A percentile compares a stretch with the other conserved stretches of the same genome.
Conservation (phyloP, 2,888 invertebrate species). For the Metopia argyrocephala region DNA sequence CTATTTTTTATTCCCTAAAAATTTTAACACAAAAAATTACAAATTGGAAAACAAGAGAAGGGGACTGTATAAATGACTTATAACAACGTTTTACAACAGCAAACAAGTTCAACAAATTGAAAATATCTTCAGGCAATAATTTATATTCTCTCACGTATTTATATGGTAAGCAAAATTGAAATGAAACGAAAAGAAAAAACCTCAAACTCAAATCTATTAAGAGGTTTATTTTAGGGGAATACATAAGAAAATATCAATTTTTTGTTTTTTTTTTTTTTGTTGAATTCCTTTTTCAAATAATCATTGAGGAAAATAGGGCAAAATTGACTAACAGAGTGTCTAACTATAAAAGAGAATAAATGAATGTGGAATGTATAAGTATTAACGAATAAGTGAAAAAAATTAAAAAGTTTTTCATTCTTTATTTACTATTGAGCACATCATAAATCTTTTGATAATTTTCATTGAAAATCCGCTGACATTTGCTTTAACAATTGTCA, state of each 20-base stretch:
- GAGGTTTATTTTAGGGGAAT: background rate
- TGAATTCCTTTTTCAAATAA: background rate
- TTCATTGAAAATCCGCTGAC: slow-evolving; percentile 57
- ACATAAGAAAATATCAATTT: background rate
- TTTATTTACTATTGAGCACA: slow-evolving; percentile 24
- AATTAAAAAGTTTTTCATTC: background rate
- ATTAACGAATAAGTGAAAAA: background rate
- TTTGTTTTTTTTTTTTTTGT: background rate
- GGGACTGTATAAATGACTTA: background rate
- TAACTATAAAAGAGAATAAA: background rate
- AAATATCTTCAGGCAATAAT: slow-evolving; percentile 33
- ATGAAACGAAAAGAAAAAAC: background rate
- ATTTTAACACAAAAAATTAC: background rate
- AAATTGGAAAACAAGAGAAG: background rate
- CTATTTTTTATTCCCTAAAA: background rate
- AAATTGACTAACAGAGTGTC: background rate
- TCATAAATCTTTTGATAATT: slow-evolving; percentile 54
- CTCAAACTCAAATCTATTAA: slow-evolving; percentile 32
- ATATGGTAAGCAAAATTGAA: background rate
- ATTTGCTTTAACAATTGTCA: slow-evolving; percentile 48
- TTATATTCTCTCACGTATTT: slow-evolving; percentile 55
- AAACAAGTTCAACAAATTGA: slow-evolving; percentile 4
- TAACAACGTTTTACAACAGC: slow-evolving; percentile 15
- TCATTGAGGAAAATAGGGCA: background rate
- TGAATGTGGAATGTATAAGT: background rate